Base-by-base conservation (phyloP, 2,888 invertebrate genomes). In the Steinernema hermaphroditum region DNA sequence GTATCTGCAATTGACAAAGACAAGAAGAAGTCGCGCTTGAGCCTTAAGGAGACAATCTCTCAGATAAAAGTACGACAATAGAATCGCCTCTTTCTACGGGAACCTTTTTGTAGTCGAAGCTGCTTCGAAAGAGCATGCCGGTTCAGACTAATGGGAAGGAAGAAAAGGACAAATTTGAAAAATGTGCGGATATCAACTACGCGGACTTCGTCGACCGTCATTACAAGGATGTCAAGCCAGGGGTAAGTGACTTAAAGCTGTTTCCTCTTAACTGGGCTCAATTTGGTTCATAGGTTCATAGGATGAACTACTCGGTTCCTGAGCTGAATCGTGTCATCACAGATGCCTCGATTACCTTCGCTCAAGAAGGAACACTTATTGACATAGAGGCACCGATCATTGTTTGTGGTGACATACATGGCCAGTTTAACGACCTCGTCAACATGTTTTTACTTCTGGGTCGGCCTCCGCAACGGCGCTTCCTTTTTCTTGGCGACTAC, bases 401-500 rank as follows among this genome's bases (percentile, higher is more conserved):
- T 0, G 73, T 81, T 16, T 80, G 81, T 54, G 81, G 81, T 0
- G 81, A 80, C 68, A 71, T 81, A 12, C 80, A 79, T 68, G 80
- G 81, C 34, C 78, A 79, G 41, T 80, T 73, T 73, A 80, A 80
- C 71, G 80, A 80, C 50, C 76, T 82, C 29, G 72, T 80, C 72
- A 80, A 79, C 75, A 80, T 81, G 76, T 81, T 82, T 74, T 49
- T 80, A 19, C 69, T 81, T 34, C 34, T 80, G 12, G 82, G 82
- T 8, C 24, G 74, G 2, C 82, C 82, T 9, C 82, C 82, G 1
- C 68, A 71, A 0, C 69, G 57, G 0, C 75, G 80, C 9, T 82
- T 81, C 70, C 76, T 81, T 27, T 82, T 82, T 72, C 76, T 80
- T 0, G 79, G 80, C 2, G 82, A 82, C 71, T 82, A 81, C 54